A percentile compares a stretch with the other conserved stretches of the same genome.
Evolutionary conservation across 2,797 vertebrate genomes (phyloP).

Genomic region (Hippopotamyrus pictus): DNA sequence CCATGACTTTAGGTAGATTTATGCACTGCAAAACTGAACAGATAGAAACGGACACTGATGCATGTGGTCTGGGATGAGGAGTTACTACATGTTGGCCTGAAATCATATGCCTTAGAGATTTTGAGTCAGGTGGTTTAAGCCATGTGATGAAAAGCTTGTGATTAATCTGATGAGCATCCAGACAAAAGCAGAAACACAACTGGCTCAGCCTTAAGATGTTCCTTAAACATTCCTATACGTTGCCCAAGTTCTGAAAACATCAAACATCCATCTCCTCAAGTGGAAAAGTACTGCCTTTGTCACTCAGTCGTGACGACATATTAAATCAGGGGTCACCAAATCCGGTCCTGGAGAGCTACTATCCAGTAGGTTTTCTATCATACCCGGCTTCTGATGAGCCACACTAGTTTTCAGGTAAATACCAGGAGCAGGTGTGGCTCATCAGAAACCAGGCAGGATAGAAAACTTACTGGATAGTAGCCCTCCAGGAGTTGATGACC

Average conservation of each 20-base stretch:
- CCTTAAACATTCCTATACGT: not conserved
- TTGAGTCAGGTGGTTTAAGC: slow-evolving; percentile 38
- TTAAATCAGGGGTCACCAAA: no score
- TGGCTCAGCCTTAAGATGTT: not conserved
- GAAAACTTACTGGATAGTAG: no score
- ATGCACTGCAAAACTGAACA: not conserved
- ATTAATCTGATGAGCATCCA: not conserved
- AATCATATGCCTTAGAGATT: slow-evolving; percentile 24
- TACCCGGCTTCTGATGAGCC: no score
- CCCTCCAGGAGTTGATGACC: no score
- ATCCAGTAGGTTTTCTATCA: no score
- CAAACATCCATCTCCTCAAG: not conserved
- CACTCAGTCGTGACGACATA: not conserved
- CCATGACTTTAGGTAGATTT: not conserved
- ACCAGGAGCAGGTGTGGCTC: no score
- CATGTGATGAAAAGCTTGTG: slow-evolving; percentile 23
- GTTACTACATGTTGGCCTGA: slow-evolving; percentile 16
- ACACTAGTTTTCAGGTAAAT: no score
- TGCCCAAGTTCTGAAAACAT: not conserved
- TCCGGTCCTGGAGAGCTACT: no score
- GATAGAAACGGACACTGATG: not conserved
- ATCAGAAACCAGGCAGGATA: no score
- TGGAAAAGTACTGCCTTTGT: not conserved
- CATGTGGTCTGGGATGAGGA: not conserved
- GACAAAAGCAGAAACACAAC: not conserved